A percentile compares a stretch with the other conserved stretches of the same genome.
These are phyloP conservation scores for Nemotelus nigrinus DNA, from an alignment of 2,888 invertebrate genomes.

Conservation along the genomic window DNA sequence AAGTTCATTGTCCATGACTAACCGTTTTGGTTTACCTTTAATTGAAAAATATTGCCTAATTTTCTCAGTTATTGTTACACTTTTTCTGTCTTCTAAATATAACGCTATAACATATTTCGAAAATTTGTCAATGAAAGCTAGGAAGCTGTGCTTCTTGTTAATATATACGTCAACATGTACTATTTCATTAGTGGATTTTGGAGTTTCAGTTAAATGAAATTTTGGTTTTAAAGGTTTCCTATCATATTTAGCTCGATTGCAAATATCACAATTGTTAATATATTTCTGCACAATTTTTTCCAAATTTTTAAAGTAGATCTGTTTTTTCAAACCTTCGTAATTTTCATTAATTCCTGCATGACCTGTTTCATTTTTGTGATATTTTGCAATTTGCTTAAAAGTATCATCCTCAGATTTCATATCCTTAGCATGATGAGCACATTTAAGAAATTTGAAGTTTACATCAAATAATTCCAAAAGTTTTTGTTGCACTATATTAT, in stretches of 20 bases:
- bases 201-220: no score
- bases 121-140: no score
- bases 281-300: slow-evolving; percentile 7
- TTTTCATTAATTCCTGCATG: slow-evolving; percentile 21
- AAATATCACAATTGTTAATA: slow-evolving; percentile 3
- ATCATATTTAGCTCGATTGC: not conserved
- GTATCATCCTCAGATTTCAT: slow-evolving; percentile 45
- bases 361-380: slow-evolving; percentile 26
- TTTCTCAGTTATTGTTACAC: no score
- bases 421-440: slow-evolving; percentile 48
- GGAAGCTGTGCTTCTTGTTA: no score
- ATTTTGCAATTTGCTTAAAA: slow-evolving; percentile 44
- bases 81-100: no score
- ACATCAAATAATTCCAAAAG: slow-evolving; percentile 8
- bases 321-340: not conserved
- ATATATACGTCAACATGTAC: no score
- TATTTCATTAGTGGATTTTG: no score
- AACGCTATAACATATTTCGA: no score
- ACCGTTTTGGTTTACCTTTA: no score
- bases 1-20: no score
- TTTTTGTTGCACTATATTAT: slow-evolving; percentile 30
- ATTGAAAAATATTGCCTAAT: no score
- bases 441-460: slow-evolving; percentile 44
- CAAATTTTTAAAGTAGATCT: not conserved
- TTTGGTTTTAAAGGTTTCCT: not conserved